A percentile compares a stretch with the other conserved stretches of the same genome.
Conservation (phyloP, 1,140 invertebrate species). For the Akabosia matsudoensis region DNA sequence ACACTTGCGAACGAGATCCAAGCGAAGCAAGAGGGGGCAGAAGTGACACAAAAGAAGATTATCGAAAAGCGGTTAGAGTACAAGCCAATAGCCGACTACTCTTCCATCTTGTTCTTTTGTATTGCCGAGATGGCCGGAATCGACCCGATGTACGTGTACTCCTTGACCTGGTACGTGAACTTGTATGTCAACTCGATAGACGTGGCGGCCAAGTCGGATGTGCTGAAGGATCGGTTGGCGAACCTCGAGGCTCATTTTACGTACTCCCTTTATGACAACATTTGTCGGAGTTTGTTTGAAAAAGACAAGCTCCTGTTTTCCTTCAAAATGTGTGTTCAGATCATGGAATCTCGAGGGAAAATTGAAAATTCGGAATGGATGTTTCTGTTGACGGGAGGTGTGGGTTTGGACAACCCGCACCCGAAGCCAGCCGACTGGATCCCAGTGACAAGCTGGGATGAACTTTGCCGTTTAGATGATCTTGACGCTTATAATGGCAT, state of each 20-base stretch:
- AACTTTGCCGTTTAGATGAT: constrained; percentile 53
- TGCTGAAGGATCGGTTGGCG: constrained; percentile 51
- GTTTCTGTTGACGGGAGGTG: constrained; percentile 58
- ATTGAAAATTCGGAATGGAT: constrained; percentile 54
- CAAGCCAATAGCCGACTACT: constrained; percentile 66
- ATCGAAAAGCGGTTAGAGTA: constrained; percentile 65
- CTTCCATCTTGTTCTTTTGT: constrained; percentile 71
- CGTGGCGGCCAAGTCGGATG: constrained; percentile 51
- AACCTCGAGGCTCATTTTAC: constrained; percentile 59
- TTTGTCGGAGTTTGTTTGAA: constrained; percentile 61
- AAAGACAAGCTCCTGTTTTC: constrained; percentile 62
- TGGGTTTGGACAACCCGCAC: constrained; percentile 54
- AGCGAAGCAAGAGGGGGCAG: constrained; percentile 62
- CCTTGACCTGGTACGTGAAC: constrained; percentile 59
- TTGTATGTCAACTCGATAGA: constrained; percentile 76
- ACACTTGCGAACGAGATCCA: constrained; percentile 65
- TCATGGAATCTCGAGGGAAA: constrained; percentile 48
- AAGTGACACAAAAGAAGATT: constrained; percentile 66
- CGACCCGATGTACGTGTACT: constrained; percentile 64
- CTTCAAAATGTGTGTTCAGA: constrained; percentile 49
- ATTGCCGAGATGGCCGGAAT: constrained; percentile 66
- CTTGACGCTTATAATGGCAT: no score
- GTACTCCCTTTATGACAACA: constrained; percentile 58
- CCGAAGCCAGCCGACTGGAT: constrained; percentile 51
- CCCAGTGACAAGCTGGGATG: constrained; percentile 55